Conservation (phyloP, 2,797 vertebrate genomes). For the Lates japonicus region DNA sequence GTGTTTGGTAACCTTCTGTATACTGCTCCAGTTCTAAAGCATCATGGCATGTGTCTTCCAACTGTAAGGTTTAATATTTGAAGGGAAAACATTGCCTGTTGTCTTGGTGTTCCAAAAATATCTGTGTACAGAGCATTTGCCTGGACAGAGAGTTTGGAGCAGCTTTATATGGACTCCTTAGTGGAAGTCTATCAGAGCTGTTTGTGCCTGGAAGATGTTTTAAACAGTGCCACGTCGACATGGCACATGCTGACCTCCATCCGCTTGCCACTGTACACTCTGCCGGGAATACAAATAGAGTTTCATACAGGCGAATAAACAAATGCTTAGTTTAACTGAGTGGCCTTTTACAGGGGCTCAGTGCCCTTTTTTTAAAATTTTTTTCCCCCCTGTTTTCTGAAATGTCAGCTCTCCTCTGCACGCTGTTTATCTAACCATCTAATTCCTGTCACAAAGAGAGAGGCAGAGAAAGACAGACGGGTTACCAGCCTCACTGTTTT, state of each 20-base stretch:
- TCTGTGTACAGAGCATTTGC: not conserved
- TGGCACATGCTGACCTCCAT: constrained; percentile 45
- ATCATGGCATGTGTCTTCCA: not conserved
- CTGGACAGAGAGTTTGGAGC: not conserved
- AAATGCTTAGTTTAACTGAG: constrained; percentile 77
- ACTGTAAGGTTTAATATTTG: not conserved
- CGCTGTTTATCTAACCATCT: constrained; percentile 82
- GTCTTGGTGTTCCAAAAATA: not conserved
- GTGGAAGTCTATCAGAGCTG: constrained; percentile 21
- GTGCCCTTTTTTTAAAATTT: constrained; percentile 69
- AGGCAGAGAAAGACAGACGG: constrained; percentile 47
- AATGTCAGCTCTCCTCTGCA: constrained; percentile 80
- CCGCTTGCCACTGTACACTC: constrained; percentile 15
- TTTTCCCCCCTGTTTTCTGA: constrained; percentile 73
- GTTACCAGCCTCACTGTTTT: constrained; percentile 59
- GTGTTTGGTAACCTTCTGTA: not conserved
- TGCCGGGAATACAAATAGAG: constrained; percentile 55
- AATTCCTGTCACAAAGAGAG: constrained; percentile 66
- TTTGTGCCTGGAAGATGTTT: constrained; percentile 45
- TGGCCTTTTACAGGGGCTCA: constrained; percentile 77
- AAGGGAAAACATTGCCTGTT: not conserved
- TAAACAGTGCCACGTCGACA: constrained; percentile 28
- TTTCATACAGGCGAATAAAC: constrained; percentile 68
- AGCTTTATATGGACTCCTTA: constrained; percentile 11
- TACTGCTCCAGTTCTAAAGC: not conserved